Conservation (phyloP, 2,888 invertebrate species). For the Caenorhabditis panamensis region DNA sequence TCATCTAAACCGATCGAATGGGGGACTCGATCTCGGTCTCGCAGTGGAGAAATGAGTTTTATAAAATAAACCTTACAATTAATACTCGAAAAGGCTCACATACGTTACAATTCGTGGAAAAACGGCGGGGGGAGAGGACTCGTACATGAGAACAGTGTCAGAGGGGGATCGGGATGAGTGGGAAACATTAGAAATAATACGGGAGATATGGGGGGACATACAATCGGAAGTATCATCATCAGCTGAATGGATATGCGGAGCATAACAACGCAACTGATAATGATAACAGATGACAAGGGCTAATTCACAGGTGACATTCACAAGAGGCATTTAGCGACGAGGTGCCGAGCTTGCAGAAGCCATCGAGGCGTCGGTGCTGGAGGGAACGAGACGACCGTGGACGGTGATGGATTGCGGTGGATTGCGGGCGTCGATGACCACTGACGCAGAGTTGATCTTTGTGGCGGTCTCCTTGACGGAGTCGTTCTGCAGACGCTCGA, state of each 20-base stretch:
- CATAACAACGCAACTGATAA: too few species aligned
- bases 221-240: too few species aligned
- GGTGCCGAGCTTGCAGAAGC: slow-evolving; percentile 1
- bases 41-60: too few species aligned
- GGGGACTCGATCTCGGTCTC: too few species aligned
- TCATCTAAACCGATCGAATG: too few species aligned
- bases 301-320: too few species aligned
- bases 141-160: not conserved
- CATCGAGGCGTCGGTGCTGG: slow-evolving; percentile 2
- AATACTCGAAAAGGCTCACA: slow-evolving; percentile 8
- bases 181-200: not conserved
- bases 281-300: too few species aligned
- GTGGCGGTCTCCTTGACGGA: slow-evolving; percentile 9
- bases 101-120: slow-evolving; percentile 11
- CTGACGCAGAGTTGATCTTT: not conserved
- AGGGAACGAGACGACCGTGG: not conserved
- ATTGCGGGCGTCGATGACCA: slow-evolving; percentile 9
- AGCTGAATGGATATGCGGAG: too few species aligned
- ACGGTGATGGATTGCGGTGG: slow-evolving; percentile 5
- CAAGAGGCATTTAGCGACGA: slow-evolving; percentile 17
- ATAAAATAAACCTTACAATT: slow-evolving; percentile 29
- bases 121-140: not conserved
- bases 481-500: slow-evolving; percentile 30
- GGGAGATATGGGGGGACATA: not conserved
- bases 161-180: too few species aligned